These are phyloP conservation scores for Hydrocynus forskahlii DNA, from an alignment of 2,797 vertebrate genomes.

Conservation along the genomic window DNA sequence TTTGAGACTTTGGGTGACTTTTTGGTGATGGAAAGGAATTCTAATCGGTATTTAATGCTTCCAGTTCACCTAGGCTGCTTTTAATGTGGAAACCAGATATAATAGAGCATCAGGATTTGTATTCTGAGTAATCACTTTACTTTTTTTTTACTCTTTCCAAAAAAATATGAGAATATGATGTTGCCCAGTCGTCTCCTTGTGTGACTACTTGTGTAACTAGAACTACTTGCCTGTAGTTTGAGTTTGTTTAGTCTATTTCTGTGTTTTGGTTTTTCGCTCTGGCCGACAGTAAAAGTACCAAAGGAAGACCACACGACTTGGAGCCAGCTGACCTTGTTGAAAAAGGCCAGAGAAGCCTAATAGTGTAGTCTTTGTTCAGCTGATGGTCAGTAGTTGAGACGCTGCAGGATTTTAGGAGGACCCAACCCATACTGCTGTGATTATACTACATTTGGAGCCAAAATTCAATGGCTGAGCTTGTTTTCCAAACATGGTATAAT, in stretches of 20 bases:
- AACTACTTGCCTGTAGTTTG: slow-evolving; percentile 41
- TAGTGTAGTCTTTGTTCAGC: slow-evolving; percentile 5
- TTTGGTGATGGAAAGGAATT: slow-evolving; percentile 9
- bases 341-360: neutral
- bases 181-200: slow-evolving; percentile 26
- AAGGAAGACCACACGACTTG: slow-evolving; percentile 11
- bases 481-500: slow-evolving; percentile 57
- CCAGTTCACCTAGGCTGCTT: neutral
- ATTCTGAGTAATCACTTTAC: slow-evolving; percentile 23
- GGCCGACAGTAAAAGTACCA: slow-evolving; percentile 12
- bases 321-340: slow-evolving; percentile 2
- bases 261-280: slow-evolving; percentile 28
- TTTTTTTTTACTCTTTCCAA: neutral
- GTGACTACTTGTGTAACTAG: slow-evolving; percentile 14
- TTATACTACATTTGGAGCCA: slow-evolving; percentile 11
- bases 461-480: slow-evolving; percentile 28
- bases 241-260: slow-evolving; percentile 61
- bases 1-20: neutral
- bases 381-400: slow-evolving; percentile 15
- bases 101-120: slow-evolving; percentile 9
- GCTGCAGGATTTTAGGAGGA: slow-evolving; percentile 22
- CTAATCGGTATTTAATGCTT: slow-evolving; percentile 2
- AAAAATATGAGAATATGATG: slow-evolving; percentile 25
- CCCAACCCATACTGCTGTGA: neutral
- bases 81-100: slow-evolving; percentile 28